Conservation (phyloP, 2,113 vertebrate species). For the Setophaga coronata region DNA sequence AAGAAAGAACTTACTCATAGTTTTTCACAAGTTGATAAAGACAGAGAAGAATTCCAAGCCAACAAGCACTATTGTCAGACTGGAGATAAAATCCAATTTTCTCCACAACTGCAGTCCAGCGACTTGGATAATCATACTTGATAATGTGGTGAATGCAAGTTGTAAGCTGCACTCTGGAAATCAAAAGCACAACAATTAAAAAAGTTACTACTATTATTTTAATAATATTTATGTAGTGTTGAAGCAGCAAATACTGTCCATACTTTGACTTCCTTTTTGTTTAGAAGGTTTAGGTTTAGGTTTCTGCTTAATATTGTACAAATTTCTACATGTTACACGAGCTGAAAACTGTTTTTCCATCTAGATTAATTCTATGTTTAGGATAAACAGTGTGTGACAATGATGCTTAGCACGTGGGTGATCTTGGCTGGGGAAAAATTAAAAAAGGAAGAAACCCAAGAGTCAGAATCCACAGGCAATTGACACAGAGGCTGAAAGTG, state of each 20-base stretch:
- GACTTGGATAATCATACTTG: slow-evolving; percentile 95
- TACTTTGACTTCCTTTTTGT: not conserved
- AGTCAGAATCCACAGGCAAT: not conserved
- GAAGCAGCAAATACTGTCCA: not conserved
- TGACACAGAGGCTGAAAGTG: not conserved
- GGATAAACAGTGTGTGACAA: not conserved
- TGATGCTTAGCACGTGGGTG: not conserved
- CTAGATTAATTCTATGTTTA: not conserved
- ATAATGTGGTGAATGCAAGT: slow-evolving; percentile 99
- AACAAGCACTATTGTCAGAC: slow-evolving; percentile 92
- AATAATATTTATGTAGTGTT: not conserved
- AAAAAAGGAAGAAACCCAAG: not conserved
- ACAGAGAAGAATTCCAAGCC: slow-evolving; percentile 97
- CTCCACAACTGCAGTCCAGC: slow-evolving; percentile 96
- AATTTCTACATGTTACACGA: not conserved
- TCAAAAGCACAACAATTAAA: slow-evolving; percentile 13
- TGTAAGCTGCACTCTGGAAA: slow-evolving; percentile 93
- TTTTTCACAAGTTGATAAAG: slow-evolving; percentile 99
- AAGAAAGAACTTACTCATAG: slow-evolving; percentile 88
- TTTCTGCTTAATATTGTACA: not conserved
- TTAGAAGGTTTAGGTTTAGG: not conserved
- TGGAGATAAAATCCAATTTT: slow-evolving; percentile 98
- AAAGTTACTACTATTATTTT: not conserved
- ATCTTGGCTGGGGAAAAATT: not conserved
- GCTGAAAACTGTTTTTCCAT: not conserved